These are phyloP conservation scores for Grantiella picta DNA, from an alignment of 2,113 vertebrate species.

Conservation along the genomic window DNA sequence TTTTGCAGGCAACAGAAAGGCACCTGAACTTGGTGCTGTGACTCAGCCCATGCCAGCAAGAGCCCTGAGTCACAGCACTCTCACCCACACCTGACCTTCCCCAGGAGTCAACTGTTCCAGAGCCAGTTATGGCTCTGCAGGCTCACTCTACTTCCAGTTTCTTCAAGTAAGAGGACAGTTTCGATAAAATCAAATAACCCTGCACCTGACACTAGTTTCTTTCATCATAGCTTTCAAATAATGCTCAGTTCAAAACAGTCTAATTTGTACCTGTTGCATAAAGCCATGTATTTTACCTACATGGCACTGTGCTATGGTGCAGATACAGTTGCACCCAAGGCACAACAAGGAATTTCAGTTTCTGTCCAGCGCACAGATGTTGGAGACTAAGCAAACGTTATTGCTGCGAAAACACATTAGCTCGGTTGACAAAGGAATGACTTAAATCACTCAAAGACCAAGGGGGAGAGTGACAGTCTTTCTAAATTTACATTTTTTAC, in stretches of 20 bases:
- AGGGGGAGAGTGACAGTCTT: slow-evolving; percentile 61
- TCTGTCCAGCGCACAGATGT: slow-evolving; percentile 29
- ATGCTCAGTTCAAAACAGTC: background rate
- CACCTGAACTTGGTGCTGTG: background rate
- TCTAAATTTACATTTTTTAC: slow-evolving; percentile 65
- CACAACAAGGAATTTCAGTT: background rate
- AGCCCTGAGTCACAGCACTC: background rate
- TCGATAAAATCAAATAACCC: slow-evolving; percentile 5
- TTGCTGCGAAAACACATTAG: slow-evolving; percentile 31
- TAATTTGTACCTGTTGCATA: slow-evolving; percentile 16
- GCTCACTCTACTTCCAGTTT: background rate
- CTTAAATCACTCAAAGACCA: slow-evolving; percentile 61
- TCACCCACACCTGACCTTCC: slow-evolving; percentile 27
- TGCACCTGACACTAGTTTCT: background rate
- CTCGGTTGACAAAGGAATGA: slow-evolving; percentile 36
- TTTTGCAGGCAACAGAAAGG: background rate
- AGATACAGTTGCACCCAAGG: background rate
- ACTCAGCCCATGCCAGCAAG: background rate
- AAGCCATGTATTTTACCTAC: background rate
- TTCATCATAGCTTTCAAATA: slow-evolving; percentile 40
- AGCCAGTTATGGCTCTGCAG: background rate
- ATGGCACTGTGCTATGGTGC: background rate
- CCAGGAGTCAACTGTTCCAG: background rate
- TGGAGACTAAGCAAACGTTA: slow-evolving; percentile 37
- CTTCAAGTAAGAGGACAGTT: slow-evolving; percentile 24